These are phyloP conservation scores for Gorsachius goisagi DNA, from an alignment of 2,113 vertebrate species.

Conservation along the genomic window DNA sequence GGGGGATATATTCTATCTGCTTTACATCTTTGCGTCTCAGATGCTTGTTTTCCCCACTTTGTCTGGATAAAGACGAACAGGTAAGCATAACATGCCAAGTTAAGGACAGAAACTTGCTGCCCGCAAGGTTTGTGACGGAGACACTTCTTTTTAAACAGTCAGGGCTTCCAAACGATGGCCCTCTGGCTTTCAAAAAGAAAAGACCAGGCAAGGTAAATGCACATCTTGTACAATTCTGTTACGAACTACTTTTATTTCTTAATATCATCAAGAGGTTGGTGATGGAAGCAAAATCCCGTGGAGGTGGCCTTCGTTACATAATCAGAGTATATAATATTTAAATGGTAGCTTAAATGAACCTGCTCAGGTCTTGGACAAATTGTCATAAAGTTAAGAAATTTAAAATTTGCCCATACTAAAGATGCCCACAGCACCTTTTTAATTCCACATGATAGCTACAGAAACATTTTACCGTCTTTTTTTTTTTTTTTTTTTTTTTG, in stretches of 20 bases:
- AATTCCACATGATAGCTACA: constrained; percentile 32
- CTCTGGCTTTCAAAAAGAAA: neutral
- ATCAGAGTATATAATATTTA: neutral
- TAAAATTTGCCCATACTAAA: constrained; percentile 26
- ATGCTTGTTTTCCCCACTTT: neutral
- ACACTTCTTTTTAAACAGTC: neutral
- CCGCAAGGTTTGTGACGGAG: neutral
- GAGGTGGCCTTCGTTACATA: neutral
- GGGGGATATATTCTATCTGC: neutral
- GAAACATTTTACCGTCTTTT: constrained; percentile 11
- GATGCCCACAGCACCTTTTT: constrained; percentile 25
- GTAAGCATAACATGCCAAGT: neutral
- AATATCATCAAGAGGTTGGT: neutral
- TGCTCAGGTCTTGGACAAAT: constrained; percentile 46
- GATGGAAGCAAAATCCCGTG: neutral
- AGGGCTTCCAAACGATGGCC: neutral
- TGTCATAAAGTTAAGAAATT: constrained; percentile 36
- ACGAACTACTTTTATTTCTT: neutral
- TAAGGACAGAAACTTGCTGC: constrained; percentile 9
- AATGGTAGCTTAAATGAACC: constrained; percentile 18
- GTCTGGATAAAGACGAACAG: constrained; percentile 38
- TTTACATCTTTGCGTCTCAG: neutral
- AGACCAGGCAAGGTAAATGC: neutral
- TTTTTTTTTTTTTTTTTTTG: neutral
- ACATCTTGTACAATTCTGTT: neutral